A percentile compares a stretch with the other conserved stretches of the same genome.
phyloP scores from a whole-genome alignment of 1,140 invertebrate species.

The Yoshiicerus persimilis region DNA sequence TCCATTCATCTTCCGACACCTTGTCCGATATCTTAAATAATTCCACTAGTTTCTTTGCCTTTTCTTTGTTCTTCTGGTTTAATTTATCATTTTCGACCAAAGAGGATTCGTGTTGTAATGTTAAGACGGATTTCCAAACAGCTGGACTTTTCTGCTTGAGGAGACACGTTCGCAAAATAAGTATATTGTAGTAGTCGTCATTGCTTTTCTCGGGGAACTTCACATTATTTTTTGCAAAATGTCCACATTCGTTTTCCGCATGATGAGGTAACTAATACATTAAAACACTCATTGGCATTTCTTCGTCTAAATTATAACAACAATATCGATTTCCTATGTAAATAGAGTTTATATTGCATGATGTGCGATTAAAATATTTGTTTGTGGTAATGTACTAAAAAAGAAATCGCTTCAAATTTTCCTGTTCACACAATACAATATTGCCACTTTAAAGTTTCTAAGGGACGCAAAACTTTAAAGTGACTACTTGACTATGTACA shows the following conservation, averaged over 20 bases:
- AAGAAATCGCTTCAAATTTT: too few relatives aligned
- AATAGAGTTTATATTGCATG: background rate
- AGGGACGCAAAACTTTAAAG: too few relatives aligned
- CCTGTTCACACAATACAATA: too few relatives aligned
- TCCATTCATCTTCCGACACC: background rate
- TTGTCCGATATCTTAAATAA: background rate
- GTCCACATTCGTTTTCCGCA: background rate
- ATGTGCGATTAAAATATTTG: too few relatives aligned
- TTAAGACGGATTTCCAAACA: background rate
- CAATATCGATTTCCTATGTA: too few relatives aligned
- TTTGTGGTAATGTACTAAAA: too few relatives aligned
- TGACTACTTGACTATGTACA: too few relatives aligned
- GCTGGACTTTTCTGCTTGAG: background rate
- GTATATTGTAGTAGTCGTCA: background rate
- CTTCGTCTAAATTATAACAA: too few relatives aligned
- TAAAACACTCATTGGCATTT: background rate
- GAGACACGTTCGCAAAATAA: background rate
- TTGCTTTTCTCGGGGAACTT: background rate
- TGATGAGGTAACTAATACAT: background rate
- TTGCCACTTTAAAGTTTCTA: too few relatives aligned
- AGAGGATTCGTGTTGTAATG: background rate
- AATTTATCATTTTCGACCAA: background rate
- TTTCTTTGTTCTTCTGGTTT: background rate
- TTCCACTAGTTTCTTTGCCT: too few relatives aligned
- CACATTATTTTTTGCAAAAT: background rate